A percentile compares a stretch with the other conserved stretches of the same genome.
These are phyloP conservation scores for Galagoides demidoff DNA, from an alignment of 2,797 vertebrate genomes.

Conservation along the genomic window DNA sequence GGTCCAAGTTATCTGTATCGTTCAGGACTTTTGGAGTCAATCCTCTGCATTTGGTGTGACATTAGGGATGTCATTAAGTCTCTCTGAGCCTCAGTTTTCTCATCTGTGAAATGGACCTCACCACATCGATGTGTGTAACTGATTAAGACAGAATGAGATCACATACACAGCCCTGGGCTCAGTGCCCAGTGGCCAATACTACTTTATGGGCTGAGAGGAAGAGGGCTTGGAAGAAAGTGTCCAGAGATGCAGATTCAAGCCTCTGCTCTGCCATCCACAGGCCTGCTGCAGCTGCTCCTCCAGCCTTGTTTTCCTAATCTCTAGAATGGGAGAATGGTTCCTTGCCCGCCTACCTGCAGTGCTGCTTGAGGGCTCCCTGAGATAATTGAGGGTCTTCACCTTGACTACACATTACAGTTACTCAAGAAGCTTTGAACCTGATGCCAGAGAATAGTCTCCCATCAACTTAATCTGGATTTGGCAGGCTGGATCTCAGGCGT, in stretches of 20 bases:
- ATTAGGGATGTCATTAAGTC: rapidly evolving
- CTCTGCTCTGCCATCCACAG: background rate
- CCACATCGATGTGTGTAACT: rapidly evolving
- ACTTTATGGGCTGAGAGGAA: rapidly evolving
- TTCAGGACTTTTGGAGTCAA: background rate
- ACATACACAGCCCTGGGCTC: background rate
- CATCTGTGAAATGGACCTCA: background rate
- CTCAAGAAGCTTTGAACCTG: background rate
- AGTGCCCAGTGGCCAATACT: no score
- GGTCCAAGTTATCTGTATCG: background rate
- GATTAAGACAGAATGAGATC: background rate
- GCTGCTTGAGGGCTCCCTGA: background rate
- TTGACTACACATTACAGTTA: background rate
- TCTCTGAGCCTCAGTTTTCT: background rate
- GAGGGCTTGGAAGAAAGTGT: background rate
- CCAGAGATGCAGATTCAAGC: background rate
- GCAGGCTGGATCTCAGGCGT: background rate
- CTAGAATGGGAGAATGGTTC: background rate
- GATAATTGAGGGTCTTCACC: no score
- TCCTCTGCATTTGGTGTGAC: background rate
- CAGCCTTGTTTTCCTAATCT: background rate
- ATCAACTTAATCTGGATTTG: background rate
- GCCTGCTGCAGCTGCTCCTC: rapidly evolving
- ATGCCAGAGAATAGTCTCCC: background rate
- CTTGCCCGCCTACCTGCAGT: background rate